Conservation (phyloP, 2,888 invertebrate species). For the Kryphioiulus occultus region DNA sequence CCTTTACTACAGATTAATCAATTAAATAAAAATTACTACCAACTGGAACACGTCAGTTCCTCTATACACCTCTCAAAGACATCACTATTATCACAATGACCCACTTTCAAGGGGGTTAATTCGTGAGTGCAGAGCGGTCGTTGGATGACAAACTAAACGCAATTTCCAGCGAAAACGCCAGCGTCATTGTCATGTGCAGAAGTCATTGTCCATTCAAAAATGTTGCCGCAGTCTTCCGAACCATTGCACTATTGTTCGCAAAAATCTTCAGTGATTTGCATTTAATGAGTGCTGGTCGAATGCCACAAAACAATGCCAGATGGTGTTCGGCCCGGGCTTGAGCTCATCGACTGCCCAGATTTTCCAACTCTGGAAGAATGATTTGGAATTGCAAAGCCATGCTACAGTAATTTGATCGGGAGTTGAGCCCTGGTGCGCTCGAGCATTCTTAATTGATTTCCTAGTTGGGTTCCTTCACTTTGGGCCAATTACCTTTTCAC, state of each 20-base stretch:
- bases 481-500: background rate
- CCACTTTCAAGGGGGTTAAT: background rate
- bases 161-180: background rate
- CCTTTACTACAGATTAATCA: too few species aligned
- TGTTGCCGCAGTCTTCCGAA: slow-evolving; percentile 19
- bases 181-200: slow-evolving; percentile 31
- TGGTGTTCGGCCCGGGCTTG: background rate
- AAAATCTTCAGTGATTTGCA: slow-evolving; percentile 32
- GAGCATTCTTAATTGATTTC: background rate
- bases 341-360: background rate
- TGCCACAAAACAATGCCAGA: background rate
- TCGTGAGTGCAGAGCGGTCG: background rate
- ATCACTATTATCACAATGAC: background rate
- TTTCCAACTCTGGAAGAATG: background rate
- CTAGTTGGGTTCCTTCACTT: background rate
- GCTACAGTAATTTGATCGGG: background rate
- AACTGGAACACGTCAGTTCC: too few species aligned
- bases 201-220: slow-evolving; percentile 4
- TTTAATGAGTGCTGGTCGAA: slow-evolving; percentile 19
- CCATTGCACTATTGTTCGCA: background rate
- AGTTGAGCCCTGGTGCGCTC: background rate
- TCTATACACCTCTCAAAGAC: too few species aligned
- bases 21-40: too few species aligned
- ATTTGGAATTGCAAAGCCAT: background rate
- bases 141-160: background rate